Evolutionary conservation across 2,113 vertebrate species (phyloP), one percentile per base, ranked within the genome.

Genomic region (Rutilus rutilus): DNA sequence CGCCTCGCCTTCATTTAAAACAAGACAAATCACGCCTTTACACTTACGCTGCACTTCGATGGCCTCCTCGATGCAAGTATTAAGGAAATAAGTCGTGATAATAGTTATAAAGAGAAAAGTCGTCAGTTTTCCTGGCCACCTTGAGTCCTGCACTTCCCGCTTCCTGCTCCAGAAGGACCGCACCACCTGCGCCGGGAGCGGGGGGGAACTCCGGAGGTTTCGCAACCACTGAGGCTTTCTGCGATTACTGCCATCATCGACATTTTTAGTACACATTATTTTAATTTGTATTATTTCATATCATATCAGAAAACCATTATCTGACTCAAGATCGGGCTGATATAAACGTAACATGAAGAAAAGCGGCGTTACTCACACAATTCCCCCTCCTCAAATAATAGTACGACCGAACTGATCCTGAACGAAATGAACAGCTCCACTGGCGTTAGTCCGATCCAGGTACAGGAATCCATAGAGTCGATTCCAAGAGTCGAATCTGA

Each of bases 131-230:
- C 81, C 80, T 23, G 21, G 10, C 50, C 81, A 14, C 65, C 42
- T 10, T 42, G 42, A 59, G 30, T 67, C 60, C 67, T 82, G 60
- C 79, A 8, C 60, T 82, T 82, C 62, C 62, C 79, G 12, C 81
- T 83, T 83, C 81, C 81, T 71, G 81, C 81, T 83, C 81, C 81
- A 83, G 2, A 10, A 30, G 3, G 81, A 83, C 64, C 2, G 81
- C 27, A 83, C 81, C 81, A 83, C 81, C 65, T 73, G 81, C 14
- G 47, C 81, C 17, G 67, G 81, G 81, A 83, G 5, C 27, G 25
- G 21, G 81, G 81, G 64, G 81, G 81, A 23, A 19, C 3, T 62
- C 30, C 71, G 25, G 74, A 1, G 59, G 33, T 25, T 14, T n/a
- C 54, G 39, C 77, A 21, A 1, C 25, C 2, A 1, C 74, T 5